Conservation (phyloP, 2,113 vertebrate species). For the Apistogramma diplotaenia region DNA sequence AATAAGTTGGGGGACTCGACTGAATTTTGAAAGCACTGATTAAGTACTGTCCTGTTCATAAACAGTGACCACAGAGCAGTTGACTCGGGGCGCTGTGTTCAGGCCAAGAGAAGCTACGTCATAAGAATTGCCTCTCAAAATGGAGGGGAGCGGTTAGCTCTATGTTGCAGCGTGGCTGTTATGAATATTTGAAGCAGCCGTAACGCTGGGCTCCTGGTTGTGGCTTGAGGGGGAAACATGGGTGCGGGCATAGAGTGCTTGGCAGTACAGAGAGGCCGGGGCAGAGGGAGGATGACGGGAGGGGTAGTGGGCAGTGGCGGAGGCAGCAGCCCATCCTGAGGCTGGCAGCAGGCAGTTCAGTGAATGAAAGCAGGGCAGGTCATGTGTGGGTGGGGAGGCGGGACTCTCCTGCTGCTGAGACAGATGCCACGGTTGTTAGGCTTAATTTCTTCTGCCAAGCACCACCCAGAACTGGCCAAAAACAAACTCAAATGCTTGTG, state of each 20-base stretch:
- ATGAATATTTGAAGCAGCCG: slow-evolving; percentile 71
- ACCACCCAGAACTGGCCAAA: slow-evolving; percentile 67
- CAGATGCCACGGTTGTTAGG: slow-evolving; percentile 79
- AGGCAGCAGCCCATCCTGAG: slow-evolving; percentile 64
- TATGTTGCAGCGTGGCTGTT: slow-evolving; percentile 54
- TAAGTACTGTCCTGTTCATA: slow-evolving; percentile 37
- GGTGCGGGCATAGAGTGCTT: slow-evolving; percentile 50
- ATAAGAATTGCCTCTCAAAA: slow-evolving; percentile 64
- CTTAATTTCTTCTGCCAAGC: slow-evolving; percentile 75
- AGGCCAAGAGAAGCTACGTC: slow-evolving; percentile 34
- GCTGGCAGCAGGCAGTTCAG: slow-evolving; percentile 68
- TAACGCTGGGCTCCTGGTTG: slow-evolving; percentile 63
- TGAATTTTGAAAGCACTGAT: slow-evolving; percentile 14
- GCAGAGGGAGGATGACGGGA: slow-evolving; percentile 8
- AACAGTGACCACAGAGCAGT: slow-evolving; percentile 23
- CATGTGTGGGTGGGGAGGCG: slow-evolving; percentile 77
- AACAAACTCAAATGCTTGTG: slow-evolving; percentile 69
- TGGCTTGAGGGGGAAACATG: slow-evolving; percentile 58
- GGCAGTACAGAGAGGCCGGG: slow-evolving; percentile 48
- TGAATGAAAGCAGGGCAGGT: slow-evolving; percentile 73
- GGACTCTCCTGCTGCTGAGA: slow-evolving; percentile 79
- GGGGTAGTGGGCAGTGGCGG: slow-evolving; percentile 42
- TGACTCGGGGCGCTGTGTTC: slow-evolving; percentile 31
- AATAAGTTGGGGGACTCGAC: slow-evolving; percentile 32
- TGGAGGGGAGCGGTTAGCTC: slow-evolving; percentile 54